These are phyloP conservation scores for Ceramica pisi DNA, from an alignment of 2,888 invertebrate species.

Conservation along the genomic window DNA sequence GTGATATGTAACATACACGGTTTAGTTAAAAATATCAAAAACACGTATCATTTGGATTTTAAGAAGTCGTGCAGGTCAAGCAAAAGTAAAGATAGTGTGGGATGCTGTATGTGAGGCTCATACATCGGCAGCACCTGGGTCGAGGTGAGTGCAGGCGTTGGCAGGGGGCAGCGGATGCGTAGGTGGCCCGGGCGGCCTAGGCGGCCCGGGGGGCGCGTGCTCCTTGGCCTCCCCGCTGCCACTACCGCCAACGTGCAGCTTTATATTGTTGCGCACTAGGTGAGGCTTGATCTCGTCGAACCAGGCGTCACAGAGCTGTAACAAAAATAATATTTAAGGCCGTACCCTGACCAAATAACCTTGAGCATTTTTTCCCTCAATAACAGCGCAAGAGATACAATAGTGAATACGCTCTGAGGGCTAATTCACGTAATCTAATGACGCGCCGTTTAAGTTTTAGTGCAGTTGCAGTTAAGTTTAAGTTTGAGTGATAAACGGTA, in stretches of 20 bases:
- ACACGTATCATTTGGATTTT: background rate
- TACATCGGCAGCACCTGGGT: slow-evolving; percentile 89
- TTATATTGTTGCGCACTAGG: slow-evolving; percentile 84
- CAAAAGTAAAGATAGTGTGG: slow-evolving; percentile 7
- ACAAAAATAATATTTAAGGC: slow-evolving; percentile 50
- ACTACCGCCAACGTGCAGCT: slow-evolving; percentile 80
- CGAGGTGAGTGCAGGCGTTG: slow-evolving; percentile 79
- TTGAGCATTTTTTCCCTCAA: too few species aligned
- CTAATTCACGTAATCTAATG: too few species aligned
- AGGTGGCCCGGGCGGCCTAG: background rate
- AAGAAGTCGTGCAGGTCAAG: background rate
- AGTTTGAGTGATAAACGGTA: too few species aligned
- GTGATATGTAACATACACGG: too few species aligned
- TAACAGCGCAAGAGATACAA: too few species aligned
- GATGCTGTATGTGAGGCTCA: slow-evolving; percentile 74
- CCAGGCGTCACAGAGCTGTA: slow-evolving; percentile 88
- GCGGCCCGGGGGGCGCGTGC: slow-evolving; percentile 35
- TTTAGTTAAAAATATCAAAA: background rate
- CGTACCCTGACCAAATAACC: too few species aligned
- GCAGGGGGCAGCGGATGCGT: slow-evolving; percentile 22
- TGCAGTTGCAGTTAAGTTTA: too few species aligned
- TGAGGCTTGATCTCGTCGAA: slow-evolving; percentile 88
- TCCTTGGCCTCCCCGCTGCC: slow-evolving; percentile 72
- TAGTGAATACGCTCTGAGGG: too few species aligned
- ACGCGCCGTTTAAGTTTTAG: too few species aligned